Evolutionary conservation across 2,888 invertebrate genomes (phyloP).

Genomic region (Plagiodera versicolora): DNA sequence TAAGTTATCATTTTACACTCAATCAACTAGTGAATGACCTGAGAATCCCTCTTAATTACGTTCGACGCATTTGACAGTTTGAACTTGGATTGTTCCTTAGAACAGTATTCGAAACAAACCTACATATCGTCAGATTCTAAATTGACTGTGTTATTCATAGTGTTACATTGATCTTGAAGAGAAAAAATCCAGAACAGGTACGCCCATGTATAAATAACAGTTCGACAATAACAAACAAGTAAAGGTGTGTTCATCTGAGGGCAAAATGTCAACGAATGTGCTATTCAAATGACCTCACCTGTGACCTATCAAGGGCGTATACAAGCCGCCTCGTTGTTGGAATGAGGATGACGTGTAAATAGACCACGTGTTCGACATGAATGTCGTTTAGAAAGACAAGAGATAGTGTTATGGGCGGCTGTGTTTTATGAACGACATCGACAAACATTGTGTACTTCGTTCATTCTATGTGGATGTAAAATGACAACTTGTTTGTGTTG

Average conservation of each 20-base stretch:
- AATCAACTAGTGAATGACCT: too few relatives aligned
- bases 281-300: conserved; percentile 25
- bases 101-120: too few relatives aligned
- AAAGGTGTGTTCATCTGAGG: conserved; percentile 24
- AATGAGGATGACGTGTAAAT: conserved; percentile 6
- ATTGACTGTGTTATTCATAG: too few relatives aligned
- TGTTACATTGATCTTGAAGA: too few relatives aligned
- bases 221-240: conserved; percentile 21
- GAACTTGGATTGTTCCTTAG: too few relatives aligned
- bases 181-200: not conserved
- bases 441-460: not conserved
- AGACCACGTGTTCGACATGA: conserved; percentile 2
- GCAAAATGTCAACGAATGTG: conserved; percentile 23
- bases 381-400: not conserved
- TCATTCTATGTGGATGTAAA: not conserved
- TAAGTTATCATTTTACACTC: too few relatives aligned
- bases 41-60: too few relatives aligned
- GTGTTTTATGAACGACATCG: not conserved
- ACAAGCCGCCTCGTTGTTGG: not conserved
- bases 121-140: too few relatives aligned
- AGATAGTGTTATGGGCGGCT: conserved; percentile 6
- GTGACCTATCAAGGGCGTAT: conserved; percentile 34
- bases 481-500: too few relatives aligned
- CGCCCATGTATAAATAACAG: not conserved
- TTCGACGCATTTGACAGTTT: too few relatives aligned